A percentile compares a stretch with the other conserved stretches of the same genome.
Evolutionary conservation across 2,113 vertebrate genomes (phyloP).

Genomic region (Motacilla tschutschensis): DNA sequence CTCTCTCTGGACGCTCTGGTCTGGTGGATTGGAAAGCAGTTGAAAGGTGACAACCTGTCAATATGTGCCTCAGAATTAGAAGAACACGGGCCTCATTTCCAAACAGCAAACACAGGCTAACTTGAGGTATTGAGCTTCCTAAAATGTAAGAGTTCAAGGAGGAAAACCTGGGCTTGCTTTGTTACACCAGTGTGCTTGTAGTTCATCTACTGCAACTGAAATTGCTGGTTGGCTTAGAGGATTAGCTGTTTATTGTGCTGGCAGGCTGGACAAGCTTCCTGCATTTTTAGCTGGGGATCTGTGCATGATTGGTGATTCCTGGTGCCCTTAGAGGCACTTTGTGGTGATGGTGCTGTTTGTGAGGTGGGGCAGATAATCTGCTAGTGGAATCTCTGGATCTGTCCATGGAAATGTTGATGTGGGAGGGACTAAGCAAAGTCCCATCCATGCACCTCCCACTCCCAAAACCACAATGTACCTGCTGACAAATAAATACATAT

Average conservation of each 20-base stretch:
- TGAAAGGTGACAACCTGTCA: background rate
- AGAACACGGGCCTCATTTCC: background rate
- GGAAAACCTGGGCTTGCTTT: background rate
- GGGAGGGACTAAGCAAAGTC: background rate
- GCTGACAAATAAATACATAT: background rate
- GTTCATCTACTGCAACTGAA: background rate
- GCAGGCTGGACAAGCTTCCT: background rate
- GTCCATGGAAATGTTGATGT: background rate
- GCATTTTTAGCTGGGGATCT: background rate
- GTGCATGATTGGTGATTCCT: background rate
- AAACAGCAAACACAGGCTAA: background rate
- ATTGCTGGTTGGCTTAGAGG: background rate
- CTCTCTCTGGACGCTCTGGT: background rate
- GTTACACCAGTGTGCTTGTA: background rate
- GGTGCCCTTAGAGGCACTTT: background rate
- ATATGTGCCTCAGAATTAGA: background rate
- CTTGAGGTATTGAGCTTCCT: background rate
- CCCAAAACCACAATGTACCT: background rate
- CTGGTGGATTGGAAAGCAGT: background rate
- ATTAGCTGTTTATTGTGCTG: background rate
- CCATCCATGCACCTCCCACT: background rate
- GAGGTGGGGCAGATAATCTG: background rate
- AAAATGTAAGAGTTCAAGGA: background rate
- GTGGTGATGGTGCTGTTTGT: background rate
- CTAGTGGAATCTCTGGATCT: background rate